A percentile compares a stretch with the other conserved stretches of the same genome.
Evolutionary conservation across 2,113 vertebrate genomes (phyloP).

Genomic region (Lepus americanus): DNA sequence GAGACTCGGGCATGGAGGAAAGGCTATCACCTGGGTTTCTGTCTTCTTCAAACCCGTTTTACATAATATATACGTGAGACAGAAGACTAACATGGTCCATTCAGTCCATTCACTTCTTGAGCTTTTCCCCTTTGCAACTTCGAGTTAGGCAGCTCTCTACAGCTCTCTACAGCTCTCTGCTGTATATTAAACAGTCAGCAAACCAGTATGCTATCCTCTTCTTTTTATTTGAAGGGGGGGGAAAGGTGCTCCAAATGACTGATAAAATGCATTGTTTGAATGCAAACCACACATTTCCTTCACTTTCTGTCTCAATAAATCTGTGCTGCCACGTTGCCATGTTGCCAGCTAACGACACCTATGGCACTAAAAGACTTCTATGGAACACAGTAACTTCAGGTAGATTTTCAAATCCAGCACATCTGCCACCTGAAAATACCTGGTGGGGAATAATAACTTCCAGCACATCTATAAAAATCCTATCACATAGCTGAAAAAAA

Average conservation of each 20-base stretch:
- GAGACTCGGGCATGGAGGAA: background rate
- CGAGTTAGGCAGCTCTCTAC: background rate
- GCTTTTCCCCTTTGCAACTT: background rate
- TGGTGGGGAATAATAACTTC: background rate
- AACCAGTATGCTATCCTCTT: background rate
- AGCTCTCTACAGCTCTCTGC: background rate
- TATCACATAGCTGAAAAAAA: slow-evolving; percentile 36
- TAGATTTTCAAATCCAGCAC: slow-evolving; percentile 36
- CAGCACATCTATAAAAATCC: background rate
- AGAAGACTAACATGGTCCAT: background rate
- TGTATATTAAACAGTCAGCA: background rate
- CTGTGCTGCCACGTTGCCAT: background rate
- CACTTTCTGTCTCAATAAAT: slow-evolving; percentile 46
- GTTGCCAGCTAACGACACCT: slow-evolving; percentile 13
- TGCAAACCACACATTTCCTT: background rate
- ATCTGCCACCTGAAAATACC: slow-evolving; percentile 13
- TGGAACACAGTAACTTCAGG: background rate
- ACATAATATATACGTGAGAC: background rate
- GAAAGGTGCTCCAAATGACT: background rate
- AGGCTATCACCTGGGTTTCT: background rate
- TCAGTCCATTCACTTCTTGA: background rate
- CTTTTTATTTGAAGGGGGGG: background rate
- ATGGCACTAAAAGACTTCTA: background rate
- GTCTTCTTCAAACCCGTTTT: slow-evolving; percentile 42
- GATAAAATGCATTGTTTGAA: background rate